Conservation (phyloP, 2,113 vertebrate species). For the Shinisaurus crocodilurus region DNA sequence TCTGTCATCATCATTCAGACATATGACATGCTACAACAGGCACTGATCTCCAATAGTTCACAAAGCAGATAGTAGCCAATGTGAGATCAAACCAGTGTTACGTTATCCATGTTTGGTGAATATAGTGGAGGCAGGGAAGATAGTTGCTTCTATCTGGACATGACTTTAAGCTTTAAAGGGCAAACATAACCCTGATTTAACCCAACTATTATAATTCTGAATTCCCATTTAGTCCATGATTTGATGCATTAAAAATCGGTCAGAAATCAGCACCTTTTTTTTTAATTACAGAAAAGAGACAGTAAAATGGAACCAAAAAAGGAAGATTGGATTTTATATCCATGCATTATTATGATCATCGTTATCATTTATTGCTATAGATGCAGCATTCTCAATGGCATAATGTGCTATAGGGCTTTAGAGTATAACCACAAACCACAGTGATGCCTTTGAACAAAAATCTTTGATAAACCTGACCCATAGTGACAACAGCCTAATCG, state of each 20-base stretch:
- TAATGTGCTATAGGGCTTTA: background rate
- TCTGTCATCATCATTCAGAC: background rate
- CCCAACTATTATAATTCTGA: too few species aligned
- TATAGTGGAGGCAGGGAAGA: background rate
- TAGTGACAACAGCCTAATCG: conserved; percentile 1
- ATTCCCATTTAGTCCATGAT: background rate
- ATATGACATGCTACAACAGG: background rate
- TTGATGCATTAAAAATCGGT: background rate
- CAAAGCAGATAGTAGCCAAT: background rate
- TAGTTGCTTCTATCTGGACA: background rate
- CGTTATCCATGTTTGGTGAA: too few species aligned
- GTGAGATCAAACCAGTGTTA: background rate
- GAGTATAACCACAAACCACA: background rate
- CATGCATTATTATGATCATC: background rate
- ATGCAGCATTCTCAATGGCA: background rate
- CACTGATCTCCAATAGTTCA: background rate
- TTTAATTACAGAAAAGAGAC: background rate
- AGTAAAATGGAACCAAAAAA: background rate
- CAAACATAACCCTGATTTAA: background rate
- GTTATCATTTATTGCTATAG: background rate
- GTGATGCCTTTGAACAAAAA: background rate
- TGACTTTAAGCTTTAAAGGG: background rate
- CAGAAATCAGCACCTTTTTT: background rate
- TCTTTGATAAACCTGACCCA: conserved; percentile 6
- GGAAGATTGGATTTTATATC: background rate